Percentiles rank a stretch among this genome's conserved stretches.
Evolutionary conservation across 92 coral and sea anemone genomes (phyloP).

Genomic region (Actinernus sp.): DNA sequence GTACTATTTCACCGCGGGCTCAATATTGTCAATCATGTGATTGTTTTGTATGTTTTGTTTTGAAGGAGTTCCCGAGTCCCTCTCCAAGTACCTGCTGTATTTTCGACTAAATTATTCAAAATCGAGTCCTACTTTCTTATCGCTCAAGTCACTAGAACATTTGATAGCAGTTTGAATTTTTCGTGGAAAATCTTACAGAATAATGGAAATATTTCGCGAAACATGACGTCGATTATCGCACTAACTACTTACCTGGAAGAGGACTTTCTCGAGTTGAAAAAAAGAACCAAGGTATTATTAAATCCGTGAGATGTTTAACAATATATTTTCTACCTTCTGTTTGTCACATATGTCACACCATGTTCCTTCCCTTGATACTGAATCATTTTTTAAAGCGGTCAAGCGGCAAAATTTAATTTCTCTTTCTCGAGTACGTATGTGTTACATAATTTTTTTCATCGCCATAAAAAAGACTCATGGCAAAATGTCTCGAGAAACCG

Average conservation of each 20-base stretch:
- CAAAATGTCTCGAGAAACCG: too few relatives aligned
- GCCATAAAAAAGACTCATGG: too few relatives aligned
- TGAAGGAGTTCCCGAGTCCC: not conserved
- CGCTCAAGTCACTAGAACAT: too few relatives aligned
- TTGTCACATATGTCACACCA: not conserved
- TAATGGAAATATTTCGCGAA: slow-evolving; percentile 11
- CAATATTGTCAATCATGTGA: not conserved
- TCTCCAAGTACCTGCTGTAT: slow-evolving; percentile 36
- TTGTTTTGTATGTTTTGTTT: not conserved
- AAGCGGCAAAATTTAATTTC: too few relatives aligned
- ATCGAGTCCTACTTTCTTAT: not conserved
- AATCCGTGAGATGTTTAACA: too few relatives aligned
- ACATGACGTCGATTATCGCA: slow-evolving; percentile 52
- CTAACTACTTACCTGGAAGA: slow-evolving; percentile 57
- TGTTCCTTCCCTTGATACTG: too few relatives aligned
- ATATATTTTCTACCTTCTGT: not conserved
- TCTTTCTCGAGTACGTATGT: too few relatives aligned
- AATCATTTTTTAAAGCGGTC: too few relatives aligned
- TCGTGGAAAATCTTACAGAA: too few relatives aligned
- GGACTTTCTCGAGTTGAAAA: slow-evolving; percentile 73
- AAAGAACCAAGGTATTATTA: slow-evolving; percentile 65
- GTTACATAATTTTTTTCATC: too few relatives aligned
- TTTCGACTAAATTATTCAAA: slow-evolving; percentile 12
- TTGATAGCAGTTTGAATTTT: too few relatives aligned
- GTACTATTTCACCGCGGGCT: not conserved